Evolutionary conservation across 2,888 invertebrate genomes (phyloP), one percentile per base, ranked within the genome.

Genomic region (Strigamia crassipes): DNA sequence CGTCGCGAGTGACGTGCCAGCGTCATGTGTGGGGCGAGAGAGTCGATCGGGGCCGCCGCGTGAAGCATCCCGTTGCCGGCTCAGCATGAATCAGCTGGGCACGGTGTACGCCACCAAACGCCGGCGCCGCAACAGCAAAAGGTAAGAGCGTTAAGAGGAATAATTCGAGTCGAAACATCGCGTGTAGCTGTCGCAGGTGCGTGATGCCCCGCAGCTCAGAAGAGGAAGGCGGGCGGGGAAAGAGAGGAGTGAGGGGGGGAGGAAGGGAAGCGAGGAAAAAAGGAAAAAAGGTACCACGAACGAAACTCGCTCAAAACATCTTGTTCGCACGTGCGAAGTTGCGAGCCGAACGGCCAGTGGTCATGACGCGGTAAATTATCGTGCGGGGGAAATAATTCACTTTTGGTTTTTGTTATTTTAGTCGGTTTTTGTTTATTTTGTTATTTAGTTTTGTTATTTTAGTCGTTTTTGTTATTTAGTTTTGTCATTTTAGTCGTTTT

Each of bases 71-170:
- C 0, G 3, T 5, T n/a, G n/a, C 23, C 78, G 27, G 15, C 15
- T 27, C 82, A 85, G 83, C 83, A 93, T 94, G 92, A 96, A 94
- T 90, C 96, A 96, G 88, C 92, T 96, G 87, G 96, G 96, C 85
- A 97, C 97, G 86, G 97, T 97, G 87, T 97, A 97, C 89, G 97
- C 97, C 86, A 97, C 97, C 86, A 97, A 97, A 90, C 90, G 97
- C 87, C 92, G 97, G 87, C 91, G 97, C 87, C 91, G 97, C 88
- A 97, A 97, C 90, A 97, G 97, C 85, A 97, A 97, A 91, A 97
- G 96, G 97, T 97, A 89, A 89, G 92, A 12, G 3, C 27, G 27
- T n/a, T n/a, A n/a, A 27, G 27, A 27, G 21, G n/a, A 18, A 51
- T 18, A 51, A 23, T 66, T 66, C 21, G 61, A 12, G 6, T 21